A percentile compares a stretch with the other conserved stretches of the same genome.
Evolutionary conservation across 2,797 vertebrate species (phyloP).

Genomic region (Urosaurus nigricauda): DNA sequence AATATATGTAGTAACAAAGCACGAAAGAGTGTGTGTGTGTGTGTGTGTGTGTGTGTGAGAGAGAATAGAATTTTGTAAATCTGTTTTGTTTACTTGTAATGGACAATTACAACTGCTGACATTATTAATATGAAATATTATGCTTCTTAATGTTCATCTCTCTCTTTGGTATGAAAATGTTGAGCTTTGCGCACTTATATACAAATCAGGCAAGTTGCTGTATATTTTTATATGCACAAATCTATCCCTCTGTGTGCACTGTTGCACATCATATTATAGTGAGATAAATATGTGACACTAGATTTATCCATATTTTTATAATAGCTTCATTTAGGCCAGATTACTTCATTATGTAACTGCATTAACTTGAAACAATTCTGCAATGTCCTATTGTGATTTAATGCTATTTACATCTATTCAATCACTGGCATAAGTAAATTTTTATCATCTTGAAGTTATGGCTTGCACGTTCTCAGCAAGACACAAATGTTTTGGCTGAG

Average conservation of each 20-base stretch:
- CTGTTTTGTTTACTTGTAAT: background rate
- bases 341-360: slow-evolving; percentile 7
- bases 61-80: background rate
- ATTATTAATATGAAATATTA: background rate
- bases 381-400: slow-evolving; percentile 13
- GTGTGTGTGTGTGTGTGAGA: no score
- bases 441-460: slow-evolving; percentile 24
- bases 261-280: slow-evolving; percentile 12
- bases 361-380: slow-evolving; percentile 1
- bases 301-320: slow-evolving; percentile 33
- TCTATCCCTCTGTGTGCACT: slow-evolving; percentile 14
- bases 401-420: background rate
- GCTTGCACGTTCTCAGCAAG: background rate
- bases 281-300: background rate
- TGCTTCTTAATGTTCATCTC: slow-evolving; percentile 17
- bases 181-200: background rate
- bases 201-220: slow-evolving; percentile 19
- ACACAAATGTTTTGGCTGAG: background rate
- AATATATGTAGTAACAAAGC: background rate
- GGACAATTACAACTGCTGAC: background rate
- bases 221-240: slow-evolving; percentile 19
- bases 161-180: slow-evolving; percentile 34
- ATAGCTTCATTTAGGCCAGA: slow-evolving; percentile 7
- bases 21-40: background rate
- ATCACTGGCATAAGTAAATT: background rate